These are phyloP conservation scores for Vicugna pacos DNA, from an alignment of 2,113 vertebrate genomes.

Conservation along the genomic window DNA sequence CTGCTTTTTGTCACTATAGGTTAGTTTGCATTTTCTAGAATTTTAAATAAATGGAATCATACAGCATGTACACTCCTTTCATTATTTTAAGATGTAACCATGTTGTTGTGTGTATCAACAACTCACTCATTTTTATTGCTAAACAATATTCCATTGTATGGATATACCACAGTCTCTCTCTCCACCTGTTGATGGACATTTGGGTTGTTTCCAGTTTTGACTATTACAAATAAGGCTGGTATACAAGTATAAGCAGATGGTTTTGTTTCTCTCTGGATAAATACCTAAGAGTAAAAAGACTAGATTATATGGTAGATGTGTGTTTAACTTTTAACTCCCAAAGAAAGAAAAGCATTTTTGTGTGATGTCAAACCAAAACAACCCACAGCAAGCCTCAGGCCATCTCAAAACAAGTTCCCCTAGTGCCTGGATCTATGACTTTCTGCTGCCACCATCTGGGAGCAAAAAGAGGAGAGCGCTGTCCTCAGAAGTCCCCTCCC, in stretches of 20 bases:
- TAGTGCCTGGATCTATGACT: neutral
- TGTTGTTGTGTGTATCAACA: neutral
- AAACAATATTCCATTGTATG: neutral
- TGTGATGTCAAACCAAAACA: constrained; percentile 22
- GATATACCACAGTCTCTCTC: neutral
- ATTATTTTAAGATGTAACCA: neutral
- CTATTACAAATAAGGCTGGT: neutral
- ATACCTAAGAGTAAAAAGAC: neutral
- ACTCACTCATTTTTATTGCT: neutral
- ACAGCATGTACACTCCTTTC: neutral
- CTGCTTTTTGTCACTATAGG: neutral
- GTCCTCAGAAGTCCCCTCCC: neutral
- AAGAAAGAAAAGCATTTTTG: neutral
- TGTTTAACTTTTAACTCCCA: neutral
- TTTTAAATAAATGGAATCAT: neutral
- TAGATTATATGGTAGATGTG: neutral
- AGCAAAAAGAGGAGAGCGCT: neutral
- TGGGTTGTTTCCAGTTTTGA: neutral
- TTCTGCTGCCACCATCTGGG: constrained; percentile 48
- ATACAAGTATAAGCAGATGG: neutral
- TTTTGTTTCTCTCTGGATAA: neutral
- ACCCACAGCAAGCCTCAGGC: neutral
- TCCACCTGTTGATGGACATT: neutral
- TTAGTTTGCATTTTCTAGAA: neutral
- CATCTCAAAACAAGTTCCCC: neutral